Evolutionary conservation across 2,113 vertebrate genomes (phyloP).

Genomic region (Melanotaenia duboulayi): DNA sequence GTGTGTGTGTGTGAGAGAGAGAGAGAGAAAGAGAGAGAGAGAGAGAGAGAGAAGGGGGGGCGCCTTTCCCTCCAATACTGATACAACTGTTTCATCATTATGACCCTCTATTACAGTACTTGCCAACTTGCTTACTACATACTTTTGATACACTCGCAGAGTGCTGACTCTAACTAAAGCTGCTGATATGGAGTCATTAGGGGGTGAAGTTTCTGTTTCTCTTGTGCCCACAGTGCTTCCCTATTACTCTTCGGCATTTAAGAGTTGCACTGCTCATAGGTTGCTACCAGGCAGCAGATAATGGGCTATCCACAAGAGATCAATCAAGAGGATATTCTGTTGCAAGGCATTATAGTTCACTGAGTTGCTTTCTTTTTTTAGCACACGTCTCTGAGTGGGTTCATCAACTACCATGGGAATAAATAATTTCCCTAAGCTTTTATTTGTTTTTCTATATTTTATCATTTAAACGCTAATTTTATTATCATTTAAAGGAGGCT

Average conservation of each 20-base stretch:
- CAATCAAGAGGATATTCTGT: slow-evolving; percentile 59
- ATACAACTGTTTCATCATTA: slow-evolving; percentile 83
- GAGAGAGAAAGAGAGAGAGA: slow-evolving; percentile 32
- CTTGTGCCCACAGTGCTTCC: slow-evolving; percentile 73
- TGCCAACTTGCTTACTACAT: slow-evolving; percentile 82
- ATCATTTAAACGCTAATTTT: background rate
- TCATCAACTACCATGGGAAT: slow-evolving; percentile 28
- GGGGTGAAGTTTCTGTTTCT: slow-evolving; percentile 80
- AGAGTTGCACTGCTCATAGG: slow-evolving; percentile 62
- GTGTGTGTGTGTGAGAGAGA: slow-evolving; percentile 35
- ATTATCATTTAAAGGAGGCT: background rate
- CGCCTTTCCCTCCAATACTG: slow-evolving; percentile 72
- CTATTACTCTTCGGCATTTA: slow-evolving; percentile 72
- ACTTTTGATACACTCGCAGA: slow-evolving; percentile 80
- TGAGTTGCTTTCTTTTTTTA: slow-evolving; percentile 55
- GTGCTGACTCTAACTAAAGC: slow-evolving; percentile 80
- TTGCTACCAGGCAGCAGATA: slow-evolving; percentile 63
- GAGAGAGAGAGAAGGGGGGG: slow-evolving; percentile 22
- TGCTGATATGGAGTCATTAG: slow-evolving; percentile 81
- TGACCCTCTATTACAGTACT: slow-evolving; percentile 83
- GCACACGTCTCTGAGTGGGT: slow-evolving; percentile 35
- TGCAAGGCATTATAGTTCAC: slow-evolving; percentile 46
- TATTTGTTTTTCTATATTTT: background rate
- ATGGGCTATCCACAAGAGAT: slow-evolving; percentile 66
- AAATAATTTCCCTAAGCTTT: slow-evolving; percentile 1